Percentiles rank a stretch among this genome's conserved stretches.
These are phyloP conservation scores for Agrilus mali DNA, from an alignment of 2,888 invertebrate genomes.

Conservation along the genomic window DNA sequence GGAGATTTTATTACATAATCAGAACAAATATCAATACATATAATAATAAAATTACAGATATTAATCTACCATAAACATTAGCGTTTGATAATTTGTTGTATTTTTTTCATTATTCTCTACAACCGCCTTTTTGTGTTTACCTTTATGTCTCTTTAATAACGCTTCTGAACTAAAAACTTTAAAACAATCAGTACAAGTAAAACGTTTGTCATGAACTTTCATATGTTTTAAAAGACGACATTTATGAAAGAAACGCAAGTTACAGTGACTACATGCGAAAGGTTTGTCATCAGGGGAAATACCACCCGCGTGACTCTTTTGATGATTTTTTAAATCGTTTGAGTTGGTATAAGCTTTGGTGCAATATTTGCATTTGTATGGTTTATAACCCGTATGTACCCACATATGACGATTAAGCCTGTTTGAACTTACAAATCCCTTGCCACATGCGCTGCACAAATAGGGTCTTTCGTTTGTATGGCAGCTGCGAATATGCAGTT, in stretches of 20 bases:
- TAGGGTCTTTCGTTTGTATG: constrained; percentile 30
- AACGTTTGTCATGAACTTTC: constrained; percentile 30
- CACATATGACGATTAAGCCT: constrained; percentile 30
- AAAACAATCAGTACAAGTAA: constrained; percentile 21
- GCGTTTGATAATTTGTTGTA: too few relatives aligned
- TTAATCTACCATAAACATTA: not conserved
- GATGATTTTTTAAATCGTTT: constrained; percentile 27
- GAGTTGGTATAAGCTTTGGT: constrained; percentile 26
- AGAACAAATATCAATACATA: not conserved
- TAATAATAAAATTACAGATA: constrained; percentile 6
- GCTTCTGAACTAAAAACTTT: constrained; percentile 21
- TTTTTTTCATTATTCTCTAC: too few relatives aligned
- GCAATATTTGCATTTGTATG: constrained; percentile 24
- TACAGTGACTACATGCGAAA: constrained; percentile 23
- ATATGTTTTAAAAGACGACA: constrained; percentile 39
- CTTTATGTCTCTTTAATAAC: constrained; percentile 21
- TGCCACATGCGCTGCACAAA: constrained; percentile 29
- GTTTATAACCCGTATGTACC: constrained; percentile 28
- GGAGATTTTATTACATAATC: too few relatives aligned
- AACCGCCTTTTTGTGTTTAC: not conserved
- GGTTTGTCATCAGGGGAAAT: constrained; percentile 21
- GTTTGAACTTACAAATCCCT: constrained; percentile 29
- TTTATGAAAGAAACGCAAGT: constrained; percentile 26
- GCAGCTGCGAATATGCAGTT: constrained; percentile 28
- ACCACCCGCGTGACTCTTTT: constrained; percentile 19